Evolutionary conservation across 2,888 invertebrate genomes (phyloP).

Genomic region (Uloborus plumipes): DNA sequence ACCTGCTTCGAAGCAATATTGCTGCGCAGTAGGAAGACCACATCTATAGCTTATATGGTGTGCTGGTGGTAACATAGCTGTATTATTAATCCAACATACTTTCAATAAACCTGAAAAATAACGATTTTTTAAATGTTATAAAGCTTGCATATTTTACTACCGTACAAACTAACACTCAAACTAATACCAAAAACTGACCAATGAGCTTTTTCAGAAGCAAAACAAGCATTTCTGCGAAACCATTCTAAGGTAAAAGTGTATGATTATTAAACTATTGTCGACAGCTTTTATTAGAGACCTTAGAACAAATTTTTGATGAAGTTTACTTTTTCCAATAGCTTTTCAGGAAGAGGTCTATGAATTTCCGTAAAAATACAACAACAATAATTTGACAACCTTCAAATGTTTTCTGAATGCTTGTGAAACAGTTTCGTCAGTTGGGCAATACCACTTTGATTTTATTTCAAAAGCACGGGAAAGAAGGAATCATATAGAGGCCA

Average conservation of each 20-base stretch:
- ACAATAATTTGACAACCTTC: background rate
- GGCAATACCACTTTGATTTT: too few species aligned
- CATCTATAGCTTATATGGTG: constrained; percentile 47
- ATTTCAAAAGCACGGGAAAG: too few species aligned
- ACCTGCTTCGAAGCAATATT: constrained; percentile 50
- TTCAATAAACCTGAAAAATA: constrained; percentile 21
- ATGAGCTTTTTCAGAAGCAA: background rate
- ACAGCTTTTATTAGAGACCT: too few species aligned
- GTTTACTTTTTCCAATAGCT: too few species aligned
- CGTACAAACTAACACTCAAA: background rate
- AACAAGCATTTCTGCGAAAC: background rate
- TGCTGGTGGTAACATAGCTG: constrained; percentile 39
- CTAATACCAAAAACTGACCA: background rate
- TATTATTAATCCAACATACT: constrained; percentile 39
- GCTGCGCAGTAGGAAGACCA: constrained; percentile 36
- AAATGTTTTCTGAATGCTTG: too few species aligned
- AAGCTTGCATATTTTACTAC: background rate
- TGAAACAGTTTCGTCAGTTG: too few species aligned
- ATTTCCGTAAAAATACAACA: background rate
- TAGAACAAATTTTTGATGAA: too few species aligned
- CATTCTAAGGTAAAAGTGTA: too few species aligned
- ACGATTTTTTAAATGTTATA: background rate
- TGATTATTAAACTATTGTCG: too few species aligned
- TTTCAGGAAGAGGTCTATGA: too few species aligned
- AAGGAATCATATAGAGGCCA: too few species aligned